Base-by-base conservation (phyloP, 2,888 invertebrate species). In the Drepanosiphum platanoidis region DNA sequence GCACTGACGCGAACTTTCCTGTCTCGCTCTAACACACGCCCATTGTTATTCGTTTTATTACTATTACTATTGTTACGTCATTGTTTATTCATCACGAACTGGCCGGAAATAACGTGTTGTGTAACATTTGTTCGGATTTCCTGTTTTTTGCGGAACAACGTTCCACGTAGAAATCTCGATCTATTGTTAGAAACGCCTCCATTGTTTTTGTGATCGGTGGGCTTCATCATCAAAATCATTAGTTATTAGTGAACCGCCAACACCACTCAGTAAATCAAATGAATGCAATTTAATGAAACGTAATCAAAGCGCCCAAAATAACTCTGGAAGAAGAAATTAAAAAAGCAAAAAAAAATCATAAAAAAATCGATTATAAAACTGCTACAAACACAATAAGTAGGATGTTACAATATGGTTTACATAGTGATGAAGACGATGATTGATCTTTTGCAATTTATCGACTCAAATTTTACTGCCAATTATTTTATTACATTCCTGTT, bases 131-230 rank as follows among this genome's bases (percentile, higher is more conserved):
- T n/a, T n/a, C n/a, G n/a, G n/a, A n/a, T n/a, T n/a, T n/a, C n/a
- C n/a, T n/a, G n/a, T n/a, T n/a, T n/a, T n/a, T n/a, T n/a, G n/a
- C n/a, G n/a, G n/a, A n/a, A n/a, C n/a, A n/a, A n/a, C n/a, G n/a
- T n/a, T n/a, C n/a, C n/a, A n/a, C n/a, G n/a, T n/a, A n/a, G n/a
- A n/a, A n/a, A n/a, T n/a, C n/a, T n/a, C n/a, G n/a, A n/a, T n/a
- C n/a, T n/a, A n/a, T n/a, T n/a, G n/a, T n/a, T n/a, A n/a, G 58
- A 39, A 32, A 77, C 84, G 3, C 84, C 84, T 58, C 84, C 77
- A 39, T 58, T 84, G 9, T 84, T 52, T n/a, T 22, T 30, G 15
- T 30, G 3, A 68, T 22, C 34, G 36, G 15, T 68, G 42, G 52
- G 42, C 30, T n/a, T n/a, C n/a, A 4, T 22, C 58, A 0, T 22